Conservation (phyloP, 2,113 vertebrate species). For the Tetraodon nigroviridis region DNA sequence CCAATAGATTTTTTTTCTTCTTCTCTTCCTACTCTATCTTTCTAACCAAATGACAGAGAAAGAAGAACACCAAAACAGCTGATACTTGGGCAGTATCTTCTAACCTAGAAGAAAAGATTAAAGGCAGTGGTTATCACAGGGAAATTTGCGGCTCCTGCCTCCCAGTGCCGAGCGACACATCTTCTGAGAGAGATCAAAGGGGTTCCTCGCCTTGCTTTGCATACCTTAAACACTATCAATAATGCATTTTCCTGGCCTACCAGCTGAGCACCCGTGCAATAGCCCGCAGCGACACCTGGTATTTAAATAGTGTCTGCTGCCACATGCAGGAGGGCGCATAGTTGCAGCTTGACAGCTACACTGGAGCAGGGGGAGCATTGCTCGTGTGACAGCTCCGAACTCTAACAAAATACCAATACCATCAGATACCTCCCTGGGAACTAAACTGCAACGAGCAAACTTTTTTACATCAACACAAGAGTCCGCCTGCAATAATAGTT, state of each 20-base stretch:
- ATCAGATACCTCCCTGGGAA: not conserved
- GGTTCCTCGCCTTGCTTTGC: constrained; percentile 52
- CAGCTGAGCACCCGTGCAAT: constrained; percentile 18
- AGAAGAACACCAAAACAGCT: constrained; percentile 48
- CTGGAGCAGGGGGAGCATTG: constrained; percentile 24
- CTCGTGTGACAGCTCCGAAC: constrained; percentile 21
- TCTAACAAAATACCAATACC: constrained; percentile 23
- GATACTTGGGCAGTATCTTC: constrained; percentile 28
- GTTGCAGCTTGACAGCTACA: constrained; percentile 42
- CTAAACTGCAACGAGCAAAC: constrained; percentile 4
- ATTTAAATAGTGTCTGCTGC: constrained; percentile 45
- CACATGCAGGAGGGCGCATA: constrained; percentile 23
- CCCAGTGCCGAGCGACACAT: constrained; percentile 32
- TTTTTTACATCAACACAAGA: constrained; percentile 1
- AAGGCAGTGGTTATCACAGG: constrained; percentile 57
- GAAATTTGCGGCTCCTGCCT: constrained; percentile 53
- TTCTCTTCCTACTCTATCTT: not conserved
- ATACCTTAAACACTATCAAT: constrained; percentile 65
- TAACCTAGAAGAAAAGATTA: constrained; percentile 42
- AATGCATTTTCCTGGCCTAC: constrained; percentile 59
- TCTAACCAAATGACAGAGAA: constrained; percentile 25
- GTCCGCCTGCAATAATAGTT: not conserved
- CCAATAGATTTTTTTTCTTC: constrained; percentile 26
- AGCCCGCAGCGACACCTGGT: constrained; percentile 41
- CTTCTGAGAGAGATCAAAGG: constrained; percentile 63